Conservation (phyloP, 2,113 vertebrate genomes). For the Urocynchramus pylzowi region DNA sequence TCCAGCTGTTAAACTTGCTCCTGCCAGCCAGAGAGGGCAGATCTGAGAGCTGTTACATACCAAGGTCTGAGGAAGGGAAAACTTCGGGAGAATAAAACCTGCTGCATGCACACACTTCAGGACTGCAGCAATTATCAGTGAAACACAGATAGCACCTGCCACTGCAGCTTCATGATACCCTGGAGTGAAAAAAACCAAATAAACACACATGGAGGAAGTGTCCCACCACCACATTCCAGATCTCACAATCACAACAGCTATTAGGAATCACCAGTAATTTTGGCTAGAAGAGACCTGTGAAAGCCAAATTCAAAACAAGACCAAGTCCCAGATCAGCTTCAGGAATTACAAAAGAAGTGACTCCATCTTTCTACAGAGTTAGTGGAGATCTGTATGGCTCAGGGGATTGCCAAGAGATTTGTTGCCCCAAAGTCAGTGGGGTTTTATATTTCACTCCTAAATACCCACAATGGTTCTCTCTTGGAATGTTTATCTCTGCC, state of each 20-base stretch:
- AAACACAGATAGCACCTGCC: background rate
- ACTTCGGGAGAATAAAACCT: slow-evolving; percentile 39
- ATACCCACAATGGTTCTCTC: background rate
- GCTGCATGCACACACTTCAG: background rate
- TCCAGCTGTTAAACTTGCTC: background rate
- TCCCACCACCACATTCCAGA: background rate
- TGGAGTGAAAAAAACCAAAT: background rate
- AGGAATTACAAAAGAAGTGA: background rate
- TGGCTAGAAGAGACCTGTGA: background rate
- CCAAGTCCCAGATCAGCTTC: background rate
- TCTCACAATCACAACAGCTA: background rate
- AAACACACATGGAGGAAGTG: background rate
- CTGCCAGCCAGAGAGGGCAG: background rate
- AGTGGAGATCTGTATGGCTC: background rate
- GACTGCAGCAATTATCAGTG: background rate
- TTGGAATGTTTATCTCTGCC: background rate
- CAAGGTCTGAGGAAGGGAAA: slow-evolving; percentile 49
- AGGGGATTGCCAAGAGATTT: background rate
- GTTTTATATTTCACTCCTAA: background rate
- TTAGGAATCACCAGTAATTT: background rate
- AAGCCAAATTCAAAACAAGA: background rate
- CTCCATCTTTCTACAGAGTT: background rate
- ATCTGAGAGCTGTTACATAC: slow-evolving; percentile 54
- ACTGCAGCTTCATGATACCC: background rate
- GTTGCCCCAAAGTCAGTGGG: background rate